Evolutionary conservation across 2,797 vertebrate species (phyloP), one percentile per base, ranked within the genome.

Genomic region (Pogonophryne albipinna): DNA sequence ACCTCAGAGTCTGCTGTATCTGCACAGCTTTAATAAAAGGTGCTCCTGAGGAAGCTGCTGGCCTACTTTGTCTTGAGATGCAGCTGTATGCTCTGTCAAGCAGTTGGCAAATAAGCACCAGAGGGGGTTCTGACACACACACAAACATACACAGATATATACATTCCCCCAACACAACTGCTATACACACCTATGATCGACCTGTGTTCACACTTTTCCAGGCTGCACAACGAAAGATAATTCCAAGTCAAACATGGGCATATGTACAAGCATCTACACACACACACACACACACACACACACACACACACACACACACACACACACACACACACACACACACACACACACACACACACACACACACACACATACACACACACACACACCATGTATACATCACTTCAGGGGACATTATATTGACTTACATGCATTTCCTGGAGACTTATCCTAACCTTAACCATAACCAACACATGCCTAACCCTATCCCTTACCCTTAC

Each of bases 1-100:
- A 87, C 78, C 74, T 82, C 83, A 90, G 90, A 88, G 60, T 90
- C 45, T 71, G 50, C 86, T 80, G 80, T 80, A 88, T 87, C 91
- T 91, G 84, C 79, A 82, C 89, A 91, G 91, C 85, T 88, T 91
- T 89, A 75, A 85, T 73, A 89, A 85, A 87, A 89, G 89, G 89
- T 89, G 90, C 87, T 86, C 83, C 82, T 84, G 81, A 76, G 80
- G 87, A 74, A 81, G 64, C 67, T 66, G 78, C 46, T 90, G 92
- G 84, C 92, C 92, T 92, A 93, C 81, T 91, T 93, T 89, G 84
- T 85, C 68, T 84, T 90, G 81, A 91, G 76, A 90, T 91, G 83
- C 91, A 91, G 89, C 88, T 89, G 85, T 86, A 91, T 76, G 73
- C 77, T 83, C 83, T 83, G 86, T 87, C 87, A 91, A 79, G 76